phyloP scores from a whole-genome alignment of 2,797 vertebrate genomes.

The Neomorphus geoffroyi region DNA sequence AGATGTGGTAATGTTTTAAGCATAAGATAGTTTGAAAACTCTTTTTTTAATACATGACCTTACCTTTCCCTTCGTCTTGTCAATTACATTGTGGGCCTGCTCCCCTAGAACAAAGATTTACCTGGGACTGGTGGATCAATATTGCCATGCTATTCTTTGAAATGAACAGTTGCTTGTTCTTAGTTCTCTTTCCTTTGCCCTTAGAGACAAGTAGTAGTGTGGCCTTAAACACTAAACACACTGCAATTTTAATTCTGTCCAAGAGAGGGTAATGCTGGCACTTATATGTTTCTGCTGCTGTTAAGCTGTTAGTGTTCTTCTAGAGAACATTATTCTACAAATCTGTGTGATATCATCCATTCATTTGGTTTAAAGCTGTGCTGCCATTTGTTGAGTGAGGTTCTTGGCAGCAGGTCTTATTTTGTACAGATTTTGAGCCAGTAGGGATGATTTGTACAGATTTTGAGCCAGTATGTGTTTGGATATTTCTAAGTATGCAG shows the following conservation, averaged over 20 bases:
- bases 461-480: not conserved
- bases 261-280: not conserved
- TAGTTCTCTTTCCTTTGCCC: not conserved
- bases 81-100: not conserved
- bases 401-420: not conserved
- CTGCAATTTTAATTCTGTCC: not conserved
- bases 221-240: accelerated
- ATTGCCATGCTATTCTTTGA: not conserved
- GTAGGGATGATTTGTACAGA: not conserved
- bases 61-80: too few species aligned
- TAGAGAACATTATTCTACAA: not conserved
- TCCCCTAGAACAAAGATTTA: not conserved
- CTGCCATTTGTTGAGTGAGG: not conserved
- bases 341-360: not conserved
- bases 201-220: not conserved
- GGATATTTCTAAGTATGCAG: not conserved
- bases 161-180: not conserved
- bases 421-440: not conserved
- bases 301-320: not conserved
- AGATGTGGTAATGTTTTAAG: not conserved
- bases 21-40: not conserved
- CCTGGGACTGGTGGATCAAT: not conserved
- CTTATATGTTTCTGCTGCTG: not conserved
- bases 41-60: not conserved
- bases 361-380: not conserved